Evolutionary conservation across 1,140 invertebrate species (phyloP).

Genomic region (Paraescarpia echinospica): DNA sequence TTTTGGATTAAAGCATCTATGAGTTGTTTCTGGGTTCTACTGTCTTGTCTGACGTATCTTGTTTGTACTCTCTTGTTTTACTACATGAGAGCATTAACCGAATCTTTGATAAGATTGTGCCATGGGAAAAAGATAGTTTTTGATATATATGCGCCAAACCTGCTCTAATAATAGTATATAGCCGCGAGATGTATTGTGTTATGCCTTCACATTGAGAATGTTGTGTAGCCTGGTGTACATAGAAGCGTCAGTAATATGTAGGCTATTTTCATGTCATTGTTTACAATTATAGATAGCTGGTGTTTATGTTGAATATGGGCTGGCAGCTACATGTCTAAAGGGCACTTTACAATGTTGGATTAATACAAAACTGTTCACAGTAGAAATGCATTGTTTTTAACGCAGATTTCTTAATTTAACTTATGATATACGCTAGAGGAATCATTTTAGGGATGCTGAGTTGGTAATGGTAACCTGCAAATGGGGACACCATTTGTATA

Average conservation of each 20-base stretch:
- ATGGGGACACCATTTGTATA: too few species aligned
- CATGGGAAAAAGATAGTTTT: not conserved
- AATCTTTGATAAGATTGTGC: too few species aligned
- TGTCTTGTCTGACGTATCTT: not conserved
- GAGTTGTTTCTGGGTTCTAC: not conserved
- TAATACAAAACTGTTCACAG: not conserved
- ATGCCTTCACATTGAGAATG: not conserved
- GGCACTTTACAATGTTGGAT: not conserved
- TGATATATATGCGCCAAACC: not conserved
- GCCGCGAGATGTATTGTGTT: not conserved
- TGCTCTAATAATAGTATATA: not conserved
- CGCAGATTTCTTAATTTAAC: not conserved
- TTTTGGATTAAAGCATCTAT: not conserved
- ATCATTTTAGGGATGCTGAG: not conserved
- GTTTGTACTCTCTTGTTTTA: not conserved
- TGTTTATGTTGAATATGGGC: not conserved
- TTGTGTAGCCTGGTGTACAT: not conserved
- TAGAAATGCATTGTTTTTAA: not conserved
- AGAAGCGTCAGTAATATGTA: not conserved
- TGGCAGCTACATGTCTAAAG: not conserved
- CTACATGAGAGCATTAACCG: not conserved
- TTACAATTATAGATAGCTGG: not conserved
- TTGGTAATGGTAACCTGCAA: not conserved
- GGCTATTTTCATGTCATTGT: not conserved
- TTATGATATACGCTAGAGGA: not conserved